Evolutionary conservation across 2,113 vertebrate species (phyloP).

Genomic region (Brachyistius frenatus): DNA sequence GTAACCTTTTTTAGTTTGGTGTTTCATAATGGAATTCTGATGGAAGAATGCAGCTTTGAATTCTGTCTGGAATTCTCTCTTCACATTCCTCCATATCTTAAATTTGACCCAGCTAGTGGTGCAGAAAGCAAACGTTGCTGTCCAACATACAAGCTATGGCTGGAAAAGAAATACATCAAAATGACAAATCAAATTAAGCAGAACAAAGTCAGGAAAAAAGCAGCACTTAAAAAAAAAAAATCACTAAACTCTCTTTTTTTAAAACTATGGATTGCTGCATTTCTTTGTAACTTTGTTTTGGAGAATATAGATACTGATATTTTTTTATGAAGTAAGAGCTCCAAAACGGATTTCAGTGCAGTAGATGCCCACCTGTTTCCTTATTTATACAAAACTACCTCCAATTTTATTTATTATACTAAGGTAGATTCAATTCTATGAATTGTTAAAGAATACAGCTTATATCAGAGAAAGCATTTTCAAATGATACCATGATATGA

Average conservation of each 20-base stretch:
- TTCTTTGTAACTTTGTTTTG: neutral
- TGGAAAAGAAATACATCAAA: neutral
- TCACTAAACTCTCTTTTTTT: no score
- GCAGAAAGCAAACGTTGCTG: no score
- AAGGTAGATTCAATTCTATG: neutral
- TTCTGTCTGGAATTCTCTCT: neutral
- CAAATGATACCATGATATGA: neutral
- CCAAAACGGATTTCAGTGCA: neutral
- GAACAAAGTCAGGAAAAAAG: neutral
- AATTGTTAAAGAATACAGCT: no score
- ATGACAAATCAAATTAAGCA: neutral
- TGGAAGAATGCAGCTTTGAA: neutral
- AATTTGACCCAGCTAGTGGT: neutral
- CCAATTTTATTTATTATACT: neutral
- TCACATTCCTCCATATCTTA: neutral
- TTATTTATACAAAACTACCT: neutral
- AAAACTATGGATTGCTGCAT: neutral
- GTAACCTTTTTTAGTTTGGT: neutral
- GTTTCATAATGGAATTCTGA: conserved; percentile 3
- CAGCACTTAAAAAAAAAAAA: no score
- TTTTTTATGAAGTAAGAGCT: no score
- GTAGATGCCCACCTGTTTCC: neutral
- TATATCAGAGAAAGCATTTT: neutral
- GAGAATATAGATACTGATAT: no score
- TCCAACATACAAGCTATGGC: neutral